Conservation (phyloP, 2,797 vertebrate species). For the Pseudomugil gertrudae region DNA sequence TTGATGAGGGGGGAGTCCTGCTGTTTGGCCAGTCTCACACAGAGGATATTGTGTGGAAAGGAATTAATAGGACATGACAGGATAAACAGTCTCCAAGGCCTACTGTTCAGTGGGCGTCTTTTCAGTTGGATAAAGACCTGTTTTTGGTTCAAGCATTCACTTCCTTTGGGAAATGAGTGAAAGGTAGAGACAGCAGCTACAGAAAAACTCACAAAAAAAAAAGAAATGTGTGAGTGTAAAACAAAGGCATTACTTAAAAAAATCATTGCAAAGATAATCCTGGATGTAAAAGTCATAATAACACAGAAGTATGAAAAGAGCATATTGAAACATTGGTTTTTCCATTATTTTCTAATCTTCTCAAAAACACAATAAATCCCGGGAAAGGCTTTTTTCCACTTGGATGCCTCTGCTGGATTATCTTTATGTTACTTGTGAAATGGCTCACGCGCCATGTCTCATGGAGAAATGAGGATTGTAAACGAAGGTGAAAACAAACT, state of each 20-base stretch:
- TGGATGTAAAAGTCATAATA: neutral
- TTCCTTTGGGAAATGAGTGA: constrained; percentile 32
- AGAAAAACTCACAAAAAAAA: neutral
- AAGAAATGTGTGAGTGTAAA: neutral
- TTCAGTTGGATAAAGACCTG: constrained; percentile 49
- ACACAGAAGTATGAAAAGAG: constrained; percentile 1
- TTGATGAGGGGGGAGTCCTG: constrained; percentile 53
- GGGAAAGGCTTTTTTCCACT: constrained; percentile 9
- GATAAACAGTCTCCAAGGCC: constrained; percentile 63
- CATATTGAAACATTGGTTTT: constrained; percentile 3
- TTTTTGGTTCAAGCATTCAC: constrained; percentile 35
- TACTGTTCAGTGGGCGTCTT: constrained; percentile 42
- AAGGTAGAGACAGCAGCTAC: constrained; percentile 25
- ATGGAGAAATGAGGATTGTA: constrained; percentile 1
- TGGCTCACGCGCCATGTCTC: neutral
- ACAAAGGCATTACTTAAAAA: constrained; percentile 16
- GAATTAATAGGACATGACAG: constrained; percentile 72
- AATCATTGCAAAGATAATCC: neutral
- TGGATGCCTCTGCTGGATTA: constrained; percentile 23
- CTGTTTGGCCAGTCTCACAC: constrained; percentile 62
- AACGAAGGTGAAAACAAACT: constrained; percentile 18
- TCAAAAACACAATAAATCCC: constrained; percentile 4
- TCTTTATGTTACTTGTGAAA: constrained; percentile 6
- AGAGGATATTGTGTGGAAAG: constrained; percentile 56
- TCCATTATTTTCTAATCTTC: constrained; percentile 12